These are phyloP conservation scores for Gadopsis bispinosus DNA, from an alignment of 2,797 vertebrate species.

Conservation along the genomic window DNA sequence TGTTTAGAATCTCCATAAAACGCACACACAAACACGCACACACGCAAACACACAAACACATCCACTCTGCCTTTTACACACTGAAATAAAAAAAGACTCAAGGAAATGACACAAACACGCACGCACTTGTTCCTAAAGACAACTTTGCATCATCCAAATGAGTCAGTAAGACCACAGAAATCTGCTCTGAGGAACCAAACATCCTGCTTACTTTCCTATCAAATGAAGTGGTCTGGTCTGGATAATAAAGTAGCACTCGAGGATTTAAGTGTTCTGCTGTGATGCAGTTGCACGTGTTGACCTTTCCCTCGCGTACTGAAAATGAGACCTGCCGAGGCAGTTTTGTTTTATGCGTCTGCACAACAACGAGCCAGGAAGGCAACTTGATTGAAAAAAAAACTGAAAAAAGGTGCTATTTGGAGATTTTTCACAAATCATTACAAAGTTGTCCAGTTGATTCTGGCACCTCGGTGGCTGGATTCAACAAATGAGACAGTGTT, in stretches of 20 bases:
- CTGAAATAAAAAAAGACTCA: background rate
- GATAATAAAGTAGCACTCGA: slow-evolving; percentile 3
- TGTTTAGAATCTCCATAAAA: slow-evolving; percentile 30
- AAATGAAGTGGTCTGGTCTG: slow-evolving; percentile 38
- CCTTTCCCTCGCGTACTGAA: background rate
- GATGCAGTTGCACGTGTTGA: slow-evolving; percentile 6
- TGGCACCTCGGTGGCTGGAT: background rate
- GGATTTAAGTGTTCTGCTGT: background rate
- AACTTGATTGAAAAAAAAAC: background rate
- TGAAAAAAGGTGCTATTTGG: background rate
- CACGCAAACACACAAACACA: slow-evolving; percentile 3
- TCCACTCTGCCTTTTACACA: background rate
- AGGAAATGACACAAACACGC: slow-evolving; percentile 7
- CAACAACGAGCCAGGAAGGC: background rate
- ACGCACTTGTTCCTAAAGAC: background rate
- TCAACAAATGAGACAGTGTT: background rate
- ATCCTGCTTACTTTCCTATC: slow-evolving; percentile 20
- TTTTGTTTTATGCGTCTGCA: background rate
- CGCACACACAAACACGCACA: background rate
- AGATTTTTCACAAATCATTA: background rate
- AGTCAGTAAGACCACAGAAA: background rate
- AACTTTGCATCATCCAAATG: slow-evolving; percentile 60
- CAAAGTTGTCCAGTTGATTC: background rate
- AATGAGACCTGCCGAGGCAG: background rate
- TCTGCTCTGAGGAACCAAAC: slow-evolving; percentile 10